Percentiles rank a stretch among this genome's conserved stretches.
Conservation (phyloP, 2,888 invertebrate genomes). For the Synanthedon andrenaeformis region DNA sequence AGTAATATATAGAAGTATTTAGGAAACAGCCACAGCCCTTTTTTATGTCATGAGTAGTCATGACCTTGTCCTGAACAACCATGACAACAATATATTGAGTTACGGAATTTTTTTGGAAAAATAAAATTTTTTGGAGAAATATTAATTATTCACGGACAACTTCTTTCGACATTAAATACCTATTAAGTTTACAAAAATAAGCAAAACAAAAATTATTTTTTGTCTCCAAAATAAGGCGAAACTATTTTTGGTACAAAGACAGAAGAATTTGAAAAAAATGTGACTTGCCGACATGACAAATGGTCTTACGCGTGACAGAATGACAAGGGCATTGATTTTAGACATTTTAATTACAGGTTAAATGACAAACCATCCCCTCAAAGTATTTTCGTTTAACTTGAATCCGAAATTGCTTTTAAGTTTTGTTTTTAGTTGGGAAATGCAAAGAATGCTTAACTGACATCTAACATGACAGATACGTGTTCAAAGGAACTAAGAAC, state of each 20-base stretch:
- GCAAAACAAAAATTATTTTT: too few species aligned
- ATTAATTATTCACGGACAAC: not conserved
- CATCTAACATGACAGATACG: slow-evolving; percentile 25
- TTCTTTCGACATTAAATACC: too few species aligned
- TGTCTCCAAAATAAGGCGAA: too few species aligned
- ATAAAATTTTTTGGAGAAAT: slow-evolving; percentile 1
- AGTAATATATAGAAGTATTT: too few species aligned
- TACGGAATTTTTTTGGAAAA: not conserved
- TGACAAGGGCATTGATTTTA: slow-evolving; percentile 57
- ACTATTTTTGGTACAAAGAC: slow-evolving; percentile 18
- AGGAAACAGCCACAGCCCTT: too few species aligned
- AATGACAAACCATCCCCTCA: slow-evolving; percentile 36
- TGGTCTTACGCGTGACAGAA: slow-evolving; percentile 23
- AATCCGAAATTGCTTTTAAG: slow-evolving; percentile 4
- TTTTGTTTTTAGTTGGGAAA: slow-evolving; percentile 15
- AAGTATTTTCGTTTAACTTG: slow-evolving; percentile 34
- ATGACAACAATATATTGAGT: too few species aligned
- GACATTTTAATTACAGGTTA: slow-evolving; percentile 68
- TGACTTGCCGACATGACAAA: slow-evolving; percentile 35
- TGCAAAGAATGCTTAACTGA: slow-evolving; percentile 30
- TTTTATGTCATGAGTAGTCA: too few species aligned
- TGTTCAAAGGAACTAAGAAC: not conserved
- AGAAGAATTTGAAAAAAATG: slow-evolving; percentile 29
- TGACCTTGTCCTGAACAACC: too few species aligned
- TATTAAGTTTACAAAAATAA: too few species aligned